phyloP scores from a whole-genome alignment of 2,797 vertebrate species.

The Menidia menidia region DNA sequence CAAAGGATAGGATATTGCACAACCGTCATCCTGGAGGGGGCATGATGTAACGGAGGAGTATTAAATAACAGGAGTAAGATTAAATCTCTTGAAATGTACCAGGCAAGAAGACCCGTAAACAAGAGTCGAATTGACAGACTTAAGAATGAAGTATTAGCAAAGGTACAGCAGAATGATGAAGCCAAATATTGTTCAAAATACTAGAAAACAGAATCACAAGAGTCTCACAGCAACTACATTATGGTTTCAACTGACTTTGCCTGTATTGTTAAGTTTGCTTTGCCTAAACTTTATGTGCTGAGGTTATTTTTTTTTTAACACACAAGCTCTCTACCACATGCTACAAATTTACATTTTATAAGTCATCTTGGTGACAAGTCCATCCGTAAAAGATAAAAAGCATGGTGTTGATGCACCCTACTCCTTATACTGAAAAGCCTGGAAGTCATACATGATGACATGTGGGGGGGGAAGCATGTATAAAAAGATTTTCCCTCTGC shows the following conservation, averaged over 20 bases:
- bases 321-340: background rate
- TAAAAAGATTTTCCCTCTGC: slow-evolving; percentile 7
- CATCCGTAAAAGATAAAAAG: background rate
- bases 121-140: background rate
- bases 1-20: background rate
- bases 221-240: too few relatives aligned
- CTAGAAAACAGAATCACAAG: too few relatives aligned
- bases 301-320: background rate
- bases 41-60: background rate
- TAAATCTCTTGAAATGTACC: background rate
- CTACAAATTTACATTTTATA: background rate
- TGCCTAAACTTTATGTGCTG: background rate
- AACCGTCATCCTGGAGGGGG: background rate
- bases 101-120: background rate
- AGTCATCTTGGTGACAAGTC: background rate
- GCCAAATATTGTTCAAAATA: too few relatives aligned
- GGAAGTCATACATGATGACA: background rate
- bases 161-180: background rate
- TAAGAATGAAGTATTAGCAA: background rate
- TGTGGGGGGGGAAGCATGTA: background rate
- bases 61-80: background rate
- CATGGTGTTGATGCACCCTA: background rate
- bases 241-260: too few relatives aligned
- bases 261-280: background rate
- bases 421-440: background rate